Evolutionary conservation across 1,140 invertebrate species (phyloP), one percentile per base, ranked within the genome.

Genomic region (Drosophila pachea): DNA sequence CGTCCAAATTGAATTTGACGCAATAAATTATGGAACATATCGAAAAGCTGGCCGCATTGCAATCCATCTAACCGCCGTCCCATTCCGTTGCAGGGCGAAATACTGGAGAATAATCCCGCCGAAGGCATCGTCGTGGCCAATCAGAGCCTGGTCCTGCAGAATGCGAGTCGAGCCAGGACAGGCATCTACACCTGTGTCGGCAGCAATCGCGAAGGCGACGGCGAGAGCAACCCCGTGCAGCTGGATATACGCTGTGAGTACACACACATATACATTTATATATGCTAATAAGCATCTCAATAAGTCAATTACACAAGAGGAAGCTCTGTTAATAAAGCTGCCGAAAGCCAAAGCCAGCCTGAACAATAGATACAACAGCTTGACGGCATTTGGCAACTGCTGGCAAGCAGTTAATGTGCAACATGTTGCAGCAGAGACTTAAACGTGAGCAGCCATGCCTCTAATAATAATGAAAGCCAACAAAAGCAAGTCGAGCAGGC

Each of bases 231-330:
- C 84, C 92, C 92, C 4, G 91, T 97, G 3, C 91, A 93, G 74
- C 90, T 97, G 74, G 94, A 96, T 89, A 94, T 97, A 48, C 95
- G 96, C 92, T 97, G 95, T 97, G 91, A 95, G 94, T 93, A 76
- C 2, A 9, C 12, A 11, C 32, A 31, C 31, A 32, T 6, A 52
- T 7, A 16, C 3, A 35, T n/a, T 48, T 36, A 7, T n/a, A 35
- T 2, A 32, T 43, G 12, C 6, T 4, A 16, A 35, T 16, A 36
- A 7, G 3, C 16, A 47, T 9, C 7, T 47, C 12, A 6, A 45
- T 4, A 47, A 4, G n/a, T 12, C 5, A 50, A 9, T 12, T 29
- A 11, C 11, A 4, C 32, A 50, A 33, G 35, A 36, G 35, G 6
- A 6, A 36, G 22, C 22, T 22, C 35, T 36, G 6, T 4, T 2